Conservation (phyloP, 2,113 vertebrate species). For the Pan troglodytes region NHGRI_mPanTro3-v2.1_pri NC_072403.2:66142001-66142500, state of each 20-base stretch:
- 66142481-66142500: background rate
- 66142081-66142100: background rate
- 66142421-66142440: background rate
- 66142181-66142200: background rate
- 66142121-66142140: background rate
- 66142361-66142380: background rate
- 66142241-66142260: background rate
- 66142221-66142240: background rate
- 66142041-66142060: background rate
- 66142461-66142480: background rate
- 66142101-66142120: background rate
- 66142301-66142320: background rate
- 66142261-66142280: background rate
- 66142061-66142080: background rate
- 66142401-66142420: background rate
- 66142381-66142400: background rate
- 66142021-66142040: background rate
- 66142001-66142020: background rate
- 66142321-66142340: background rate
- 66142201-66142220: background rate
- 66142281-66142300: background rate
- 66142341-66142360: background rate
- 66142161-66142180: background rate
- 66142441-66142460: background rate
- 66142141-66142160: background rate